phyloP scores from a whole-genome alignment of 2,113 vertebrate genomes.

The Sialia sialis region DNA sequence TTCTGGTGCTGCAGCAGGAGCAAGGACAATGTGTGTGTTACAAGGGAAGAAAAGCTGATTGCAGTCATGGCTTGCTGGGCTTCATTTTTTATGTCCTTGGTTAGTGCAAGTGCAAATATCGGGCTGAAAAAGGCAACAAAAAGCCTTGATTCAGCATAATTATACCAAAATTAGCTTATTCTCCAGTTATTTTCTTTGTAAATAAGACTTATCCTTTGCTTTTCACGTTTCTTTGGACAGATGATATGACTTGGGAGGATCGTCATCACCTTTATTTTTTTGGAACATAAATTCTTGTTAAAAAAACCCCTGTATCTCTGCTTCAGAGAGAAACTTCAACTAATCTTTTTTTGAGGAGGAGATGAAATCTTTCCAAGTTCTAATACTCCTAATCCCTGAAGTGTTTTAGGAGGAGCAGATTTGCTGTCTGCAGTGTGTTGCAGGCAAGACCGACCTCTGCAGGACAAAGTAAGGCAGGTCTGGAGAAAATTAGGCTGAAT shows the following conservation, averaged over 20 bases:
- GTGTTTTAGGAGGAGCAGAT: neutral
- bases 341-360: neutral
- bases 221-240: neutral
- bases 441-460: slow-evolving; percentile 75
- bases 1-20: neutral
- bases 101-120: neutral
- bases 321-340: neutral
- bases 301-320: neutral
- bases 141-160: neutral
- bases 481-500: neutral
- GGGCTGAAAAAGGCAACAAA: neutral
- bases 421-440: neutral
- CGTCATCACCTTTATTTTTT: rapidly evolving
- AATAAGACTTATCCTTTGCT: neutral
- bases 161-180: neutral
- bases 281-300: neutral
- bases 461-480: slow-evolving; percentile 25
- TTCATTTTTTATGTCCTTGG: neutral
- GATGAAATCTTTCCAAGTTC: neutral
- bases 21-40: neutral
- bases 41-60: neutral
- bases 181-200: neutral
- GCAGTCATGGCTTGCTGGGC: neutral
- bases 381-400: neutral
- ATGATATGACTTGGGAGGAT: neutral